phyloP scores from a whole-genome alignment of 1,140 invertebrate species.

The Triops longicaudatus region DNA sequence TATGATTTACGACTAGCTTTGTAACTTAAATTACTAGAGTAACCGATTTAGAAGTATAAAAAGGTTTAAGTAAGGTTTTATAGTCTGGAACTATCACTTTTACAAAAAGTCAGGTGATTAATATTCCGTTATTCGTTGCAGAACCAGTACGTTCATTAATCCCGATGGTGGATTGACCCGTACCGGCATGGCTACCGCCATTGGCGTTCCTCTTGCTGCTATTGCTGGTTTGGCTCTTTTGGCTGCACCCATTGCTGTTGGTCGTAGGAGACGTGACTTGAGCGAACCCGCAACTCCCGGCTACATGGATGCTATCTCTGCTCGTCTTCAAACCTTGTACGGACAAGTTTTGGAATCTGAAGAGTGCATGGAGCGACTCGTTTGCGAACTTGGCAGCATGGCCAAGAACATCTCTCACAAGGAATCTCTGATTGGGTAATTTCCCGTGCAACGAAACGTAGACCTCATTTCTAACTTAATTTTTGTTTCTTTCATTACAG shows the following conservation, averaged over 20 bases:
- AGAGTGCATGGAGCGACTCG: constrained; percentile 29
- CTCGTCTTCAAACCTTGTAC: constrained; percentile 26
- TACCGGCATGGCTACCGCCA: constrained; percentile 26
- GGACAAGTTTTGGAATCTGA: constrained; percentile 26
- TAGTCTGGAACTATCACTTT: too few species aligned
- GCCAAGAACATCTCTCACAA: constrained; percentile 29
- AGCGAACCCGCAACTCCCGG: constrained; percentile 19
- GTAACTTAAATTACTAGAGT: too few species aligned
- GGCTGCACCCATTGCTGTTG: constrained; percentile 21
- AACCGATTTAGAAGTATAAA: too few species aligned
- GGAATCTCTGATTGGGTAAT: constrained; percentile 29
- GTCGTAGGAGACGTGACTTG: constrained; percentile 28
- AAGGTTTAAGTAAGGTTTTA: too few species aligned
- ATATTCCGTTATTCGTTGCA: neutral
- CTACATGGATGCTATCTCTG: constrained; percentile 26
- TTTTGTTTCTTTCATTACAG: constrained; percentile 16
- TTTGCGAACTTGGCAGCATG: constrained; percentile 28
- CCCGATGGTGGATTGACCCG: constrained; percentile 24
- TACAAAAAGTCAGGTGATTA: too few species aligned
- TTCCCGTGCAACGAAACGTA: neutral
- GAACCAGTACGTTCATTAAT: constrained; percentile 17
- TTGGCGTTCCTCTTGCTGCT: constrained; percentile 22
- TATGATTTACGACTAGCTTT: too few species aligned
- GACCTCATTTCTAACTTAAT: neutral
- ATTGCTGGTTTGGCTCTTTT: constrained; percentile 23